Base-by-base conservation (phyloP, 2,888 invertebrate genomes). In the Lottia gigantea region DNA sequence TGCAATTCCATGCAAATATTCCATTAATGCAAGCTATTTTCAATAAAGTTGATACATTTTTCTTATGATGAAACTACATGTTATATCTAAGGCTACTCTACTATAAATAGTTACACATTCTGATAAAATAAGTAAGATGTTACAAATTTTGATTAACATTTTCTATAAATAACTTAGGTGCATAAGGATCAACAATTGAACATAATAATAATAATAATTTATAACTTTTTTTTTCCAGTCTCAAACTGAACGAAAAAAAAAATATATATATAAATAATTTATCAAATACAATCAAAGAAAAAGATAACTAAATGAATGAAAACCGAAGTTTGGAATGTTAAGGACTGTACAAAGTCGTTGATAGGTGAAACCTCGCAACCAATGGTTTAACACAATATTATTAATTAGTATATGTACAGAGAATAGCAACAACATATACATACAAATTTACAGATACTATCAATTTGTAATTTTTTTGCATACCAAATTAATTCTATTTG, bases 301-400 rank as follows among this genome's bases (percentile, higher is more conserved):
- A 55, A 55, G 19, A 55, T 55, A 55, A 55, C 55, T 23, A 23
- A 55, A 55, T 23, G 19, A 55, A 55, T 19, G 23, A 55, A 55
- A 19, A 19, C 23, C 11, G 19, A 23, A 55, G 19, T 55, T 55
- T 55, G 55, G 55, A 55, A 55, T 55, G 55, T 55, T 55, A 55
- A 55, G 55, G 55, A 55, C 55, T 55, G 55, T 55, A 55, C 55
- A 55, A 55, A 55, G 55, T 55, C 55, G 55, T 55, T 55, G 55
- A 55, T 55, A 23, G 55, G 55, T 55, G 55, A 55, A 55, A 55
- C 55, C 55, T 55, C 55, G 55, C 55, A 55, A 55, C 55, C 55
- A 55, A 55, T 55, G 55, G 55, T 55, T 40, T 40, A 55, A 55
- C 55, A 55, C 55, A 55, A 55, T 55, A 23, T 23, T 23, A 55